Percentiles rank a stretch among this genome's conserved stretches.
Conservation (phyloP, 2,888 invertebrate genomes). For the Masnerella sp. region DNA sequence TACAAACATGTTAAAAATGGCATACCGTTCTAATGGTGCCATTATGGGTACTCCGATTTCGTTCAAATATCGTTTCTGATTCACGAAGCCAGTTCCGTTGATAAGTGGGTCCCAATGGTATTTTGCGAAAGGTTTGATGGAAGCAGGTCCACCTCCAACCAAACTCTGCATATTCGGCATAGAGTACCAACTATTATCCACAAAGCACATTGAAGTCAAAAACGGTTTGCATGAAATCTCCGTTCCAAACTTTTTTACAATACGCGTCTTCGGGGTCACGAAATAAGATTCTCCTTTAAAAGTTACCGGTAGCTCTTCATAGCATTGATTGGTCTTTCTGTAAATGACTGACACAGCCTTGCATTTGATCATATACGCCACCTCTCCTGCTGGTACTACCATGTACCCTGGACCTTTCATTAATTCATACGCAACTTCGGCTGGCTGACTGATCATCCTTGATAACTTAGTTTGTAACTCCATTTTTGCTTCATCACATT, state of each 20-base stretch:
- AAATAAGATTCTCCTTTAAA: slow-evolving; percentile 47
- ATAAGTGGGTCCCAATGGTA: not conserved
- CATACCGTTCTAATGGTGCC: too few relatives aligned
- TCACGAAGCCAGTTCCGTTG: not conserved
- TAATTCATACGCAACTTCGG: not conserved
- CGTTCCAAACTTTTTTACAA: slow-evolving; percentile 37
- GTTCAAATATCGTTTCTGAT: not conserved
- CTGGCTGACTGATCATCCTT: not conserved
- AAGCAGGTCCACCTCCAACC: not conserved
- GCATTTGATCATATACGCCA: not conserved
- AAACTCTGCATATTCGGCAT: not conserved
- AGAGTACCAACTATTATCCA: not conserved
- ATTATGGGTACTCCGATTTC: too few relatives aligned
- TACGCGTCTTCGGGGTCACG: slow-evolving; percentile 59
- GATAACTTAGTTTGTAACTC: not conserved
- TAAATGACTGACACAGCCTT: not conserved
- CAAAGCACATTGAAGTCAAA: not conserved
- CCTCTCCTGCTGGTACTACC: not conserved
- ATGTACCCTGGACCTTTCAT: slow-evolving; percentile 9
- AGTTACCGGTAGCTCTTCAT: slow-evolving; percentile 41
- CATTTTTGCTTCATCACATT: not conserved
- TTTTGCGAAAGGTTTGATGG: not conserved
- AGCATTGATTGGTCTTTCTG: slow-evolving; percentile 47
- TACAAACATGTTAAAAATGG: too few relatives aligned
- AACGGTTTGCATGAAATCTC: slow-evolving; percentile 1